Evolutionary conservation across 1,140 invertebrate genomes (phyloP), one percentile per base, ranked within the genome.

Genomic region (Elymnias hypermnestra): DNA sequence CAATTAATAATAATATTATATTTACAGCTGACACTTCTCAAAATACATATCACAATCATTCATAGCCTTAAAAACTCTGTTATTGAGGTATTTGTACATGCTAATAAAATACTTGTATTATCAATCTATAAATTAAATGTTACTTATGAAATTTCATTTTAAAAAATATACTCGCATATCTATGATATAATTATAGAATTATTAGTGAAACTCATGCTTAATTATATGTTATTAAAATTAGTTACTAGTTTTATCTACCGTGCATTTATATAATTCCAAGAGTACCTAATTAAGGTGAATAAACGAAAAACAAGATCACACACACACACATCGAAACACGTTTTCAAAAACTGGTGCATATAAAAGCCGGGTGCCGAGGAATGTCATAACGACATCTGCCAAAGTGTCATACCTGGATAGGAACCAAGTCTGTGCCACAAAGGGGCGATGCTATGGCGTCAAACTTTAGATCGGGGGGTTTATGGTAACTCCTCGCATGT

Each of bases 341-440:
- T 29, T 47, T 18, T 38, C 51, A 56, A 58, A 56, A 39, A 69
- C 51, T 36, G 60, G 82, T 83, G 79, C 81, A 77, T 71, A 63
- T 70, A 78, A 66, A 82, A 79, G 75, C 72, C 53, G 59, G 57
- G 77, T 74, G 75, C 73, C 50, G 59, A 36, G 63, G 73, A 66
- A 48, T 48, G 45, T 48, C 45, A 40, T n/a, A 48, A 25, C 39
- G 45, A 48, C 40, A 50, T 26, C 35, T 29, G 33, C 23, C 39
- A 63, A 29, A 29, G 59, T 61, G 52, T 79, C 87, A 85, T 90
- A 93, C 89, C 90, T 92, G 89, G 71, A 92, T 90, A 57, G 91
- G 89, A 73, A 92, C 90, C 79, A 92, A 87, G 71, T 92, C 90
- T 63, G 90, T 90, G 81, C 84, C 87, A 86, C 77, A 78, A 50